Evolutionary conservation across 2,888 invertebrate species (phyloP).

Genomic region (Drymonia ruficornis): DNA sequence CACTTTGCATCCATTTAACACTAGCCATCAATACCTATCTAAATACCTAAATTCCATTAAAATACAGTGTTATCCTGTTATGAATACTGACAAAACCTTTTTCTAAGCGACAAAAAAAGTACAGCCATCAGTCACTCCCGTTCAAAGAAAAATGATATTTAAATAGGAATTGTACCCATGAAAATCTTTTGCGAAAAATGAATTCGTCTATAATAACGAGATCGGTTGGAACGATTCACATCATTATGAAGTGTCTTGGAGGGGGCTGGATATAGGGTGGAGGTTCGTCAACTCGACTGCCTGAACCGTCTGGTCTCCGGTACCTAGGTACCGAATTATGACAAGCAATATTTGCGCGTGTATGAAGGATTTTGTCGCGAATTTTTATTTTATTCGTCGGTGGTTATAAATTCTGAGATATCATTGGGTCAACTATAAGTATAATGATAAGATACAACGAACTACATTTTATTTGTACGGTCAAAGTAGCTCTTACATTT

Average conservation of each 20-base stretch:
- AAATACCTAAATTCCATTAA: not conserved
- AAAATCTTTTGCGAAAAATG: slow-evolving; percentile 40
- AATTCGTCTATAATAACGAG: slow-evolving; percentile 55
- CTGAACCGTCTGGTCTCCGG: slow-evolving; percentile 10
- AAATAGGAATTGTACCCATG: slow-evolving; percentile 5
- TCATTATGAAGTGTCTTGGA: slow-evolving; percentile 55
- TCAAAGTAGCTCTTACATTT: too few species aligned
- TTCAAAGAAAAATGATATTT: slow-evolving; percentile 2
- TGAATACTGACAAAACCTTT: not conserved
- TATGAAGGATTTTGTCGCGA: slow-evolving; percentile 5
- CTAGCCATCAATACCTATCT: not conserved
- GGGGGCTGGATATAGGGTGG: slow-evolving; percentile 17
- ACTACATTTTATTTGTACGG: too few species aligned
- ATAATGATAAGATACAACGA: too few species aligned
- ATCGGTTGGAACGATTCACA: slow-evolving; percentile 49
- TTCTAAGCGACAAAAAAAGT: not conserved
- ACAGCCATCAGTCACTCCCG: not conserved
- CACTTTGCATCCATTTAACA: not conserved
- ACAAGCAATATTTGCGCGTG: not conserved
- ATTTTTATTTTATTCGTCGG: slow-evolving; percentile 1
- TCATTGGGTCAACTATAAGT: too few species aligned
- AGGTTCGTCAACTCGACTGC: slow-evolving; percentile 28
- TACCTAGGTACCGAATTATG: slow-evolving; percentile 22
- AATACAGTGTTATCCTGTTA: not conserved
- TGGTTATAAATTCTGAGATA: too few species aligned